A percentile compares a stretch with the other conserved stretches of the same genome.
phyloP scores from a whole-genome alignment of 2,888 invertebrate species.

The Chymomyza amoena region DNA sequence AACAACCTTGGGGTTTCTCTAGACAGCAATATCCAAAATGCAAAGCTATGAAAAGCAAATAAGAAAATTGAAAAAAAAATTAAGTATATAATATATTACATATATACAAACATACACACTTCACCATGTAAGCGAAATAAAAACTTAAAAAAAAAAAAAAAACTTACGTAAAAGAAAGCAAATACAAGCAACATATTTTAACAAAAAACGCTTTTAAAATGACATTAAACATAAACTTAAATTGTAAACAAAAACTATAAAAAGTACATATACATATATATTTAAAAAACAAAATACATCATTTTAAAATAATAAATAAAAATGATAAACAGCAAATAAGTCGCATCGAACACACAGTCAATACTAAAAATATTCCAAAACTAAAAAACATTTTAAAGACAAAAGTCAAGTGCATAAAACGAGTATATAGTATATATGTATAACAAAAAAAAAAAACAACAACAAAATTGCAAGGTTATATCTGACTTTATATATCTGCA shows the following conservation, averaged over 20 bases:
- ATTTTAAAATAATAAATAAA: neutral
- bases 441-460: too few species aligned
- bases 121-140: neutral
- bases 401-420: neutral
- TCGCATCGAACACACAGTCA: neutral
- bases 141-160: neutral
- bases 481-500: too few species aligned
- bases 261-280: neutral
- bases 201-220: neutral
- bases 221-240: neutral
- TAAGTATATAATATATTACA: neutral
- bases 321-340: neutral
- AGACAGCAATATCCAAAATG: neutral
- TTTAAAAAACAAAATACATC: constrained; percentile 4
- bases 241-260: neutral
- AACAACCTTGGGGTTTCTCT: neutral
- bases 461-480: too few species aligned
- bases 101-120: neutral
- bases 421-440: too few species aligned
- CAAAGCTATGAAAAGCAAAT: neutral
- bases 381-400: neutral
- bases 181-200: neutral
- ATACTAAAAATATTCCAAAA: neutral
- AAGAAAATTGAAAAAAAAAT: neutral
- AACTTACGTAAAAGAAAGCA: neutral